Conservation (phyloP, 1,140 invertebrate genomes). For the Ladona fulva region DNA sequence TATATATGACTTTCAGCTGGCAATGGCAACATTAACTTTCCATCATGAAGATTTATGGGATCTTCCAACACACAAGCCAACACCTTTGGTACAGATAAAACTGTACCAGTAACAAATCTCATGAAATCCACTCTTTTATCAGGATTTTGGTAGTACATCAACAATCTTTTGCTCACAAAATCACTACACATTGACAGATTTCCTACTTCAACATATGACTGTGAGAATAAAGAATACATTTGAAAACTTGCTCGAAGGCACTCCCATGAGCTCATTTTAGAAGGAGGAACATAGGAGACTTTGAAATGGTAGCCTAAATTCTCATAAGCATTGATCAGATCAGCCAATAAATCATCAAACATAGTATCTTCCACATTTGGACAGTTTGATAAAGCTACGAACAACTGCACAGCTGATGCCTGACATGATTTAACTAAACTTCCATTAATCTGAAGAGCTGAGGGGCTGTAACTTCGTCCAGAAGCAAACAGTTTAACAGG, state of each 20-base stretch:
- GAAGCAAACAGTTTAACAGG: conserved; percentile 51
- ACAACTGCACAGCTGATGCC: conserved; percentile 46
- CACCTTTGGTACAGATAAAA: conserved; percentile 52
- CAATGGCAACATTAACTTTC: background rate
- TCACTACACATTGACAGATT: conserved; percentile 50
- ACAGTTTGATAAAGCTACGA: conserved; percentile 40
- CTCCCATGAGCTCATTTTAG: conserved; percentile 47
- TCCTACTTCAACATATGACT: conserved; percentile 54
- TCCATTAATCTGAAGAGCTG: conserved; percentile 27
- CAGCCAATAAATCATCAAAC: conserved; percentile 39
- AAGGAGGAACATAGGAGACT: conserved; percentile 43
- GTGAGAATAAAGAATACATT: conserved; percentile 50
- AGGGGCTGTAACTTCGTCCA: conserved; percentile 51
- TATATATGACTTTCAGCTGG: background rate
- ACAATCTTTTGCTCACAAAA: conserved; percentile 57
- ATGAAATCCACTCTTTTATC: conserved; percentile 43
- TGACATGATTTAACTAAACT: conserved; percentile 54
- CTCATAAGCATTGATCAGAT: conserved; percentile 43
- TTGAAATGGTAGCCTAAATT: conserved; percentile 50
- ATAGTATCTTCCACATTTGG: conserved; percentile 34
- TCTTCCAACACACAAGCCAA: conserved; percentile 52
- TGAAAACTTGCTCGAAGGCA: conserved; percentile 50
- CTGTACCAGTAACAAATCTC: conserved; percentile 48
- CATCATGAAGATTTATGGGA: background rate
- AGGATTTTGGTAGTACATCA: conserved; percentile 45